Percentiles rank a stretch among this genome's conserved stretches.
Evolutionary conservation across 2,113 vertebrate species (phyloP).

Genomic region (Guaruba guarouba): DNA sequence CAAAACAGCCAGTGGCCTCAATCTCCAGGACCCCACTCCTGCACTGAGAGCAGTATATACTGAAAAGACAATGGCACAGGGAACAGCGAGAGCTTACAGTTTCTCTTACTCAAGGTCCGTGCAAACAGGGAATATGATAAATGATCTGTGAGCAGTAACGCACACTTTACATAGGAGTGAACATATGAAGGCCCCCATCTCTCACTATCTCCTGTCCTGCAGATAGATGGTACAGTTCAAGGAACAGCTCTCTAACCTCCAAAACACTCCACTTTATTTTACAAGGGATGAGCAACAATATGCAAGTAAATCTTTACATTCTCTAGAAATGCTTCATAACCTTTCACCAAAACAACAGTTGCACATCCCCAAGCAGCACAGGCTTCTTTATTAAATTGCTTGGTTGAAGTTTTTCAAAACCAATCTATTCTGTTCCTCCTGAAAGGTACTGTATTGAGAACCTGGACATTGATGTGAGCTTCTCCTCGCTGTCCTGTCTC

Average conservation of each 20-base stretch:
- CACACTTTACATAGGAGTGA: accelerated
- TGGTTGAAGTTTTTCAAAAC: not conserved
- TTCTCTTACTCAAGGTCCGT: not conserved
- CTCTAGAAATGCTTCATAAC: not conserved
- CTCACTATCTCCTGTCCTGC: not conserved
- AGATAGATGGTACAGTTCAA: not conserved
- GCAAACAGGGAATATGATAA: not conserved
- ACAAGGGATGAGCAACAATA: not conserved
- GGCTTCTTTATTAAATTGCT: not conserved
- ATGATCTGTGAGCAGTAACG: not conserved
- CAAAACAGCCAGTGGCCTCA: not conserved
- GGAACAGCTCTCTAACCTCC: not conserved
- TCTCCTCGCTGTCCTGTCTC: not conserved
- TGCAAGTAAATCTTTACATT: not conserved
- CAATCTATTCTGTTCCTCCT: not conserved
- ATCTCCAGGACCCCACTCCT: not conserved
- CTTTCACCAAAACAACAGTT: not conserved
- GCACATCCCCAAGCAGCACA: not conserved
- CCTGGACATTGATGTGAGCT: not conserved
- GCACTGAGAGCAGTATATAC: not conserved
- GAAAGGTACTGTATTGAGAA: not conserved
- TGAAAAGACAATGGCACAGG: not conserved
- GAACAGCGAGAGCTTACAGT: accelerated
- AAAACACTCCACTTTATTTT: not conserved
- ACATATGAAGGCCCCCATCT: not conserved